A percentile compares a stretch with the other conserved stretches of the same genome.
These are phyloP conservation scores for Drosophila neotestacea DNA, from an alignment of 2,888 invertebrate genomes.

Conservation along the genomic window DNA sequence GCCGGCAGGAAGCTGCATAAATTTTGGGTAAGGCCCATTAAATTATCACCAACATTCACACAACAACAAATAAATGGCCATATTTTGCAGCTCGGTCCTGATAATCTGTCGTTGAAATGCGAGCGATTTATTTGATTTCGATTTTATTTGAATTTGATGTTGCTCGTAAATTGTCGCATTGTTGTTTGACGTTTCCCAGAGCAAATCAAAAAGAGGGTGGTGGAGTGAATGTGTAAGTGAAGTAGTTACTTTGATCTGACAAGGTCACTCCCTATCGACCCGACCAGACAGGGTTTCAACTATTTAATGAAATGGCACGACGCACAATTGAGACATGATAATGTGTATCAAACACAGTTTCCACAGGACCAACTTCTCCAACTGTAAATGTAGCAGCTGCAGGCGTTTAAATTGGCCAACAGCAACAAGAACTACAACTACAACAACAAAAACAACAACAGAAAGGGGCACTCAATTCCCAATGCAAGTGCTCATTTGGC, in stretches of 20 bases:
- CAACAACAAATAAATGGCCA: slow-evolving; percentile 52
- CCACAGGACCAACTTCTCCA: slow-evolving; percentile 40
- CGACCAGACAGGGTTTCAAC: slow-evolving; percentile 46
- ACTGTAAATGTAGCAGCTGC: slow-evolving; percentile 71
- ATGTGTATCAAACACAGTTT: slow-evolving; percentile 57
- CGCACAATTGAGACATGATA: slow-evolving; percentile 72
- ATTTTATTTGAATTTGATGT: slow-evolving; percentile 66
- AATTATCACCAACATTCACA: slow-evolving; percentile 49
- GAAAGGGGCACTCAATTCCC: slow-evolving; percentile 38
- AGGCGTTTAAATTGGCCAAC: slow-evolving; percentile 67
- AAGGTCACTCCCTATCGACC: slow-evolving; percentile 64
- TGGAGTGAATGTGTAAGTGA: neutral
- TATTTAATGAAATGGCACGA: slow-evolving; percentile 57
- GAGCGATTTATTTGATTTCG: slow-evolving; percentile 67
- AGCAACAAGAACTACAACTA: neutral
- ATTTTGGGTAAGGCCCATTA: slow-evolving; percentile 49
- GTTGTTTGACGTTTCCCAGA: slow-evolving; percentile 29
- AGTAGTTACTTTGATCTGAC: slow-evolving; percentile 12
- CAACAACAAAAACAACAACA: slow-evolving; percentile 17
- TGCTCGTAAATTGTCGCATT: slow-evolving; percentile 58
- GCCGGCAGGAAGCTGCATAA: slow-evolving; percentile 58
- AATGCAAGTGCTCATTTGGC: slow-evolving; percentile 54
- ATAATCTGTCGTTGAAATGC: slow-evolving; percentile 58
- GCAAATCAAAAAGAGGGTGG: neutral
- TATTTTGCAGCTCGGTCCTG: slow-evolving; percentile 63